phyloP scores from a whole-genome alignment of 92 coral and sea anemone genomes.

The Zoanthus solanderi region DNA sequence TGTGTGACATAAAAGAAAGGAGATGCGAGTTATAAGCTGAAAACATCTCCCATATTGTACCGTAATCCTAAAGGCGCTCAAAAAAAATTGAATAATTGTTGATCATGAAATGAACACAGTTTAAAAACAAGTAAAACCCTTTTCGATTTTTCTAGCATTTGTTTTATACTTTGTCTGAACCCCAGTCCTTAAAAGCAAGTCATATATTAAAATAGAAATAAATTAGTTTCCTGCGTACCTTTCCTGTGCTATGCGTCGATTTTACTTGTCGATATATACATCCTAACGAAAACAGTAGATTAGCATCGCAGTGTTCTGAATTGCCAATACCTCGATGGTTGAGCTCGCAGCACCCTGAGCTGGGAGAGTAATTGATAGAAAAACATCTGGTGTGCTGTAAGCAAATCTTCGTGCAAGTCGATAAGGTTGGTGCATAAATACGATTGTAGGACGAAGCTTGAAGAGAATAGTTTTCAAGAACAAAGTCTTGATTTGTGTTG shows the following conservation, averaged over 20 bases:
- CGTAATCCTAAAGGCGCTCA: too few species aligned
- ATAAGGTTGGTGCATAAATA: background rate
- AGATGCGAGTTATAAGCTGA: too few species aligned
- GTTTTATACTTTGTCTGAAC: too few species aligned
- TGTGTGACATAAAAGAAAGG: too few species aligned
- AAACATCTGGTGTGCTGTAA: background rate
- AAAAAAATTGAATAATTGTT: too few species aligned
- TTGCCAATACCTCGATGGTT: background rate
- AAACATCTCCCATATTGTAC: too few species aligned
- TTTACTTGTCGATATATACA: background rate
- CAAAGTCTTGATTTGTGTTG: background rate
- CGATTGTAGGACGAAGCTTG: background rate
- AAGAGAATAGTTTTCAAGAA: background rate
- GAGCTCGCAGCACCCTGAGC: background rate
- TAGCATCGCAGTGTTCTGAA: background rate
- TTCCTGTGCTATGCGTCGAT: background rate
- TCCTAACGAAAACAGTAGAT: background rate
- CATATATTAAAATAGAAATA: too few species aligned
- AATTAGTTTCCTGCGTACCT: background rate
- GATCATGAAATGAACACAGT: too few species aligned
- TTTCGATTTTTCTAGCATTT: too few species aligned
- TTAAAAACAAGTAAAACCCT: too few species aligned
- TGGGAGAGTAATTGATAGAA: conserved; percentile 3
- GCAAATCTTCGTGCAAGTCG: background rate
- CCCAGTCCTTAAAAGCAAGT: too few species aligned